phyloP scores from a whole-genome alignment of 2,797 vertebrate species.

The Bucorvus abyssinicus region DNA sequence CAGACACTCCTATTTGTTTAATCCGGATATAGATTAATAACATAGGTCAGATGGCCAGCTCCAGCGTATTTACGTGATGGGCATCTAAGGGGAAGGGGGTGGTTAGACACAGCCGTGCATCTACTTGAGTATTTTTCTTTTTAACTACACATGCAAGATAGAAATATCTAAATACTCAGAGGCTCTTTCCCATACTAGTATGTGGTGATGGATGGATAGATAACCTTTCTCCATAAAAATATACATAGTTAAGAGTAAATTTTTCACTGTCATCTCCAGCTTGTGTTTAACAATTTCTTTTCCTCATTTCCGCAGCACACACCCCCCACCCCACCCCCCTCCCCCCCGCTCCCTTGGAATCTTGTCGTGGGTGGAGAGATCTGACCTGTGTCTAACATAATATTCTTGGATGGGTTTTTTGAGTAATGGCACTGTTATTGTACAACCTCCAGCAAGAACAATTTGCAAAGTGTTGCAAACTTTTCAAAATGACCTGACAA shows the following conservation, averaged over 20 bases:
- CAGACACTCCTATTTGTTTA: neutral
- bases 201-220: slow-evolving; percentile 43
- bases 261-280: slow-evolving; percentile 22
- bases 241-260: neutral
- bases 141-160: neutral
- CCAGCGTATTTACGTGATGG: neutral
- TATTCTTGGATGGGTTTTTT: neutral
- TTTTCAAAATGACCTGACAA: slow-evolving; percentile 46
- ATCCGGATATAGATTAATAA: neutral
- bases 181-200: slow-evolving; percentile 9
- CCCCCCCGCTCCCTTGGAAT: no score
- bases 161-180: slow-evolving; percentile 12
- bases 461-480: slow-evolving; percentile 49
- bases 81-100: neutral
- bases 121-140: neutral
- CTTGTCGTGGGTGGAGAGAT: neutral
- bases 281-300: slow-evolving; percentile 8
- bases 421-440: slow-evolving; percentile 16
- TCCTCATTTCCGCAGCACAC: no score
- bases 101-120: neutral
- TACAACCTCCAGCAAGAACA: slow-evolving; percentile 46
- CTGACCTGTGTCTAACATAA: neutral
- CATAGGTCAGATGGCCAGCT: neutral
- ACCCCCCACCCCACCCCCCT: no score
- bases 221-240: slow-evolving; percentile 47